phyloP scores from a whole-genome alignment of 2,888 invertebrate genomes.

The Portevinia maculata region DNA sequence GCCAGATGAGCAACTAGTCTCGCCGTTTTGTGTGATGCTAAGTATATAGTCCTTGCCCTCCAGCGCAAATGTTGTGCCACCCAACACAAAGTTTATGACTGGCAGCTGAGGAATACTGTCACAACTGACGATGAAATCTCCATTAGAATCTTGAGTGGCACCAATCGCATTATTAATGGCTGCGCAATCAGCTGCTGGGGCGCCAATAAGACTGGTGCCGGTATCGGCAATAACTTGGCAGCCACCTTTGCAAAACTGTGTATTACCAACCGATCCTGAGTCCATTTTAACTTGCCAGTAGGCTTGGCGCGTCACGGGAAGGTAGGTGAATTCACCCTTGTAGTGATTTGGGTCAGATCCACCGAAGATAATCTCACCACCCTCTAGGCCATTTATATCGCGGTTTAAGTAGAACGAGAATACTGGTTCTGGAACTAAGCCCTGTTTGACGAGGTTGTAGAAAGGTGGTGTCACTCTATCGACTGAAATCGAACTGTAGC shows the following conservation, averaged over 20 bases:
- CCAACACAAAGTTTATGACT: constrained; percentile 89
- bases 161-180: constrained; percentile 93
- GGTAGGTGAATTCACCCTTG: constrained; percentile 92
- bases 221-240: constrained; percentile 98
- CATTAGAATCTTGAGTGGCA: constrained; percentile 91
- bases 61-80: constrained; percentile 90
- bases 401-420: constrained; percentile 97
- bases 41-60: constrained; percentile 94
- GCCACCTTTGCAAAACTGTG: constrained; percentile 88
- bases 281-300: constrained; percentile 99
- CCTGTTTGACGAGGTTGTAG: constrained; percentile 94
- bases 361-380: constrained; percentile 96
- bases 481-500: constrained; percentile 93
- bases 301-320: constrained; percentile 91
- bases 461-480: constrained; percentile 96
- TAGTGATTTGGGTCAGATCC: constrained; percentile 97
- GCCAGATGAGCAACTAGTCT: constrained; percentile 95
- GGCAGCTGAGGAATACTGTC: constrained; percentile 90
- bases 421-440: constrained; percentile 87
- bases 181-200: constrained; percentile 90
- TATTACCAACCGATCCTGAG: constrained; percentile 84
- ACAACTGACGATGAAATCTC: constrained; percentile 94
- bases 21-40: constrained; percentile 90
- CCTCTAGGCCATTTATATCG: constrained; percentile 88
- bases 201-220: constrained; percentile 97